phyloP scores from a whole-genome alignment of 1,140 invertebrate genomes.

The Eurosta solidaginis region DNA sequence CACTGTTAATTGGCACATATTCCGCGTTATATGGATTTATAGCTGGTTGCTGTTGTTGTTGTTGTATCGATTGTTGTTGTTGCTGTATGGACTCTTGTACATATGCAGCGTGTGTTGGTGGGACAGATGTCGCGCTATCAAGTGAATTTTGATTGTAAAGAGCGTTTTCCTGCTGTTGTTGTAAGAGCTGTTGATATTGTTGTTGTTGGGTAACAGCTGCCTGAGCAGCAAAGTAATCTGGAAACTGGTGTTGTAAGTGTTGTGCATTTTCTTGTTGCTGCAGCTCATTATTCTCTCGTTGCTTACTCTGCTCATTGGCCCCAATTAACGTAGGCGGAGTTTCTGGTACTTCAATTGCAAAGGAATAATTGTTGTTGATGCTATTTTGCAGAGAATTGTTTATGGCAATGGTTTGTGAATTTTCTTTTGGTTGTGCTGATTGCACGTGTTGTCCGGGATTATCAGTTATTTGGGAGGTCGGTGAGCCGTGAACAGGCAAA shows the following conservation, averaged over 20 bases:
- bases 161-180: constrained; percentile 35
- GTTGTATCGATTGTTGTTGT: not conserved
- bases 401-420: constrained; percentile 31
- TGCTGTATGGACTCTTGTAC: not conserved
- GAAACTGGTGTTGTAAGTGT: not conserved
- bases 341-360: constrained; percentile 36
- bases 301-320: constrained; percentile 28
- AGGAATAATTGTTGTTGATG: constrained; percentile 24
- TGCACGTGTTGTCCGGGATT: not conserved
- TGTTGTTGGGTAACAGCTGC: not conserved
- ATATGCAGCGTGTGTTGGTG: not conserved
- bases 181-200: not conserved
- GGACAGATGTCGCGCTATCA: constrained; percentile 1
- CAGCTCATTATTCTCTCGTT: not conserved
- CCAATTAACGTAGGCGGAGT: constrained; percentile 5
- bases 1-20: not conserved
- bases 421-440: not conserved
- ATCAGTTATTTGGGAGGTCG: not conserved
- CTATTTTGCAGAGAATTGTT: not conserved
- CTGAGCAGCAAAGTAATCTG: not conserved
- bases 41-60: constrained; percentile 5
- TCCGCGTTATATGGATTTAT: not conserved
- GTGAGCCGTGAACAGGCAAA: not conserved
- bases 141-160: constrained; percentile 36
- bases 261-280: not conserved